These are phyloP conservation scores for Pherbina coryleti DNA, from an alignment of 2,888 invertebrate genomes.

Conservation along the genomic window DNA sequence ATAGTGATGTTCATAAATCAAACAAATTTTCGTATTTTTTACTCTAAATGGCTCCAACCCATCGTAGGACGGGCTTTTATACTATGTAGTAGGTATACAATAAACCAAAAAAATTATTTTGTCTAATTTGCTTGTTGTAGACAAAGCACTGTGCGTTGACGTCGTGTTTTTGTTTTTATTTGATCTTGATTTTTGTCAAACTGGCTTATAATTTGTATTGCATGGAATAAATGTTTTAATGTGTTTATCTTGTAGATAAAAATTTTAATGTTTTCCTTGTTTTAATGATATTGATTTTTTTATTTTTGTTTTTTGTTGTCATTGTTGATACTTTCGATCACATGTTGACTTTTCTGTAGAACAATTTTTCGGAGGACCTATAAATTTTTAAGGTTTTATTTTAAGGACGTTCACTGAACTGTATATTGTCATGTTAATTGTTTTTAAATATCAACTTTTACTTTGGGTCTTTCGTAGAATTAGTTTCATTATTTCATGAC, in stretches of 20 bases:
- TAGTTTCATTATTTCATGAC: not conserved
- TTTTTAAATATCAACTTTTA: not conserved
- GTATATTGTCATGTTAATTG: not conserved
- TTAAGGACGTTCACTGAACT: constrained; percentile 39
- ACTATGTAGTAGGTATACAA: too few species aligned
- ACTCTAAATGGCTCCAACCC: too few species aligned
- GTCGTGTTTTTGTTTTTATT: too few species aligned
- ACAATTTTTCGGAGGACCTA: not conserved
- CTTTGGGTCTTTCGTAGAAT: not conserved
- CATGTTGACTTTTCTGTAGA: not conserved
- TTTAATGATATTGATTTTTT: not conserved
- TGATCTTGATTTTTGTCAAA: too few species aligned
- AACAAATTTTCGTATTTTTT: too few species aligned
- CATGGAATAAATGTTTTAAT: not conserved
- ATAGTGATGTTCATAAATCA: too few species aligned
- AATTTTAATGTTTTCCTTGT: not conserved
- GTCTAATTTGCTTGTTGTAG: too few species aligned
- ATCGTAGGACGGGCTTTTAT: too few species aligned
- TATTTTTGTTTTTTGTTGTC: constrained; percentile 7
- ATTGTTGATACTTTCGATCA: not conserved
- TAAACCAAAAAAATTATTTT: too few species aligned
- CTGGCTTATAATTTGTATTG: too few species aligned
- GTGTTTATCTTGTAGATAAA: not conserved
- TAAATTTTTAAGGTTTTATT: not conserved
- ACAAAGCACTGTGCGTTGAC: too few species aligned